phyloP scores from a whole-genome alignment of 2,888 invertebrate genomes.

The Scelioninae gen. 1 region DNA sequence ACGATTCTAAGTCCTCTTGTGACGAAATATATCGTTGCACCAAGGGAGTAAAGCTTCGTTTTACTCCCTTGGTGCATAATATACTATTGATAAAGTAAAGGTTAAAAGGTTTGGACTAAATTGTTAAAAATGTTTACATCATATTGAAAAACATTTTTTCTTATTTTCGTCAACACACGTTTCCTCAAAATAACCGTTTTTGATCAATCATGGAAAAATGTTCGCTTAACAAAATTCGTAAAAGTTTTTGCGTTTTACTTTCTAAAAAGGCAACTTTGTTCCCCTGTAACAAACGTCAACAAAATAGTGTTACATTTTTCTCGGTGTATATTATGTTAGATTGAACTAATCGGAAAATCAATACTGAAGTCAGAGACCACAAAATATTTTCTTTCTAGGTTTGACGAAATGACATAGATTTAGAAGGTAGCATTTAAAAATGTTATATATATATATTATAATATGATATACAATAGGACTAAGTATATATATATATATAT shows the following conservation, averaged over 20 bases:
- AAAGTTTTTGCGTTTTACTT: conserved; percentile 5
- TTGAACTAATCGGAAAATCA: conserved; percentile 39
- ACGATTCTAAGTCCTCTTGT: too few relatives aligned
- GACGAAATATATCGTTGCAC: too few relatives aligned
- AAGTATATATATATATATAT: conserved; percentile 8
- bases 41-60: too few relatives aligned
- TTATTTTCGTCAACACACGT: conserved; percentile 7
- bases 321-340: conserved; percentile 20
- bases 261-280: conserved; percentile 1
- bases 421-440: conserved; percentile 40
- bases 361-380: conserved; percentile 32
- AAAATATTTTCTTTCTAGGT: conserved; percentile 30
- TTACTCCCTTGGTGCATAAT: too few relatives aligned
- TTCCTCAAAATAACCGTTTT: conserved; percentile 30
- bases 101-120: too few relatives aligned
- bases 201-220: conserved; percentile 33
- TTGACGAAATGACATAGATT: conserved; percentile 40
- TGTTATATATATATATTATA: too few relatives aligned
- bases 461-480: too few relatives aligned
- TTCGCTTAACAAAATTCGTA: conserved; percentile 4
- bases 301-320: conserved; percentile 9
- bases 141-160: background rate
- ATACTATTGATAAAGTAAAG: too few relatives aligned
- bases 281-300: conserved; percentile 1
- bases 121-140: too few relatives aligned